phyloP scores from a whole-genome alignment of 2,797 vertebrate genomes.

The Leuciscus waleckii region DNA sequence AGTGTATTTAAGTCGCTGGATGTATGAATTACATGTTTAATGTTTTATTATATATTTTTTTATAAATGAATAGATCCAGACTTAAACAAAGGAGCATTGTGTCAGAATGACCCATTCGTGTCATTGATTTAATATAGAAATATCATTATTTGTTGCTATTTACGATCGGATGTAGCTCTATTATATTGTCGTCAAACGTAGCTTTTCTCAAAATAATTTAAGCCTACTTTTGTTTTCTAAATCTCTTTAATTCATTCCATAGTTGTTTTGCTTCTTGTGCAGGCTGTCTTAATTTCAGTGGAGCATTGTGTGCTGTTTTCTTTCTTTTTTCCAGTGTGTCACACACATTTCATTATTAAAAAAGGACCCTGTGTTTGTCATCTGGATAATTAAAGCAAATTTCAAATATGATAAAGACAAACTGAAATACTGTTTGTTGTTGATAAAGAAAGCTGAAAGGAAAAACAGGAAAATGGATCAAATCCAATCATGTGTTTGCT shows the following conservation, averaged over 20 bases:
- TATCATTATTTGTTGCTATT: constrained; percentile 13
- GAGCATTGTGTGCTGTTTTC: neutral
- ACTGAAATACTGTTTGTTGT: constrained; percentile 10
- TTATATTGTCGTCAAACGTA: constrained; percentile 25
- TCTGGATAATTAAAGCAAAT: neutral
- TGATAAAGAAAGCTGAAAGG: neutral
- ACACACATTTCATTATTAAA: constrained; percentile 7
- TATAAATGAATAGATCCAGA: neutral
- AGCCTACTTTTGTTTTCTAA: constrained; percentile 21
- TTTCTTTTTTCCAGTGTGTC: neutral
- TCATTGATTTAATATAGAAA: constrained; percentile 23
- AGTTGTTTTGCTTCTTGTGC: constrained; percentile 52
- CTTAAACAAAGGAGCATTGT: neutral
- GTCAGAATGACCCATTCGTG: neutral
- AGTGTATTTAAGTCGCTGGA: neutral
- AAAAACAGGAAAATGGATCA: neutral
- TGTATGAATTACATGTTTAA: neutral
- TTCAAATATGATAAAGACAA: constrained; percentile 11
- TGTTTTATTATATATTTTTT: too few species aligned
- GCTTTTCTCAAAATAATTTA: neutral
- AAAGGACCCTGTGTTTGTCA: neutral
- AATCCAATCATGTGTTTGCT: constrained; percentile 26
- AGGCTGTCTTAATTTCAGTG: constrained; percentile 62
- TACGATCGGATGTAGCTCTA: neutral
- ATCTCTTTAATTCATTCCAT: constrained; percentile 39